phyloP scores from a whole-genome alignment of 2,113 vertebrate genomes.

The Trichechus manatus region DNA sequence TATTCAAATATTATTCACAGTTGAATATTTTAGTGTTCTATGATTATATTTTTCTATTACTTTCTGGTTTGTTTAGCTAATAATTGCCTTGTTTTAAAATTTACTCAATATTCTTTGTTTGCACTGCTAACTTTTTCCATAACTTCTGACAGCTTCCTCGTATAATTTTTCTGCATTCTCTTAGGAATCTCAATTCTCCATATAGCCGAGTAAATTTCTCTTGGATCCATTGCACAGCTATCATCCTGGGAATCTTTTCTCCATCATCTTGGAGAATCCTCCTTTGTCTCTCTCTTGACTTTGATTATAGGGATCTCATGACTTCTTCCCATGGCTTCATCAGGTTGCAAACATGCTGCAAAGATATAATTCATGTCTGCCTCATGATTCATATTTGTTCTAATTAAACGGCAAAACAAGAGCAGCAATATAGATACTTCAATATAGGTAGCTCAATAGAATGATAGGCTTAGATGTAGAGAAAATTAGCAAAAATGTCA shows the following conservation, averaged over 20 bases:
- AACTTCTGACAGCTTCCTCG: neutral
- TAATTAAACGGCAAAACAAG: neutral
- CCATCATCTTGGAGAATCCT: neutral
- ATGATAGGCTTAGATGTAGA: neutral
- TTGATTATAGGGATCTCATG: neutral
- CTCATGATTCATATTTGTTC: neutral
- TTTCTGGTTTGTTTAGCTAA: neutral
- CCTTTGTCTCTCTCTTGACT: neutral
- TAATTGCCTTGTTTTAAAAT: slow-evolving; percentile 3
- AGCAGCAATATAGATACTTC: neutral
- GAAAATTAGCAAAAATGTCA: neutral
- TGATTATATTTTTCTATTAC: neutral
- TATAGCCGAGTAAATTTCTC: neutral
- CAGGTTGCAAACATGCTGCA: neutral
- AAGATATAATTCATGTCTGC: neutral
- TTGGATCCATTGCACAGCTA: accelerated
- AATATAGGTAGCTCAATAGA: neutral
- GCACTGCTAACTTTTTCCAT: neutral
- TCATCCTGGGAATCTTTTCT: neutral
- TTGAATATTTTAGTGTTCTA: neutral
- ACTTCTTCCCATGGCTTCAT: neutral
- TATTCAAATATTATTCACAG: slow-evolving; percentile 16
- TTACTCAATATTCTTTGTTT: neutral
- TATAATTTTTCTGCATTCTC: neutral
- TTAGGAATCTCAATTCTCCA: neutral